Evolutionary conservation across 2,113 vertebrate species (phyloP).

Genomic region (Mobula birostris): DNA sequence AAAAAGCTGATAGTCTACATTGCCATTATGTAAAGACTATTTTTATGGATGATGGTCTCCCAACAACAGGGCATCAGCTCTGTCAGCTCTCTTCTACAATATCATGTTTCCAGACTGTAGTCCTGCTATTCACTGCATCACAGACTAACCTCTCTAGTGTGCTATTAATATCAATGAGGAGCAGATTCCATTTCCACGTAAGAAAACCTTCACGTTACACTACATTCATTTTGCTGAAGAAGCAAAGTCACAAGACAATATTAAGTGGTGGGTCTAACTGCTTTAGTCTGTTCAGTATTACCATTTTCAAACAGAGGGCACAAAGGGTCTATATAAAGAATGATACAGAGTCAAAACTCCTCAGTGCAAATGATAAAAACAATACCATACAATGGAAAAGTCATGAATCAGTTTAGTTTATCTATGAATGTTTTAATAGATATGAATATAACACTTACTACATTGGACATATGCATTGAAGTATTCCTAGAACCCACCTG

Average conservation of each 20-base stretch:
- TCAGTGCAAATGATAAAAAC: neutral
- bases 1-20: slow-evolving; percentile 44
- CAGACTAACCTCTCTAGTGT: slow-evolving; percentile 65
- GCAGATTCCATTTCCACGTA: slow-evolving; percentile 72
- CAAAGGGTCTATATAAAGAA: slow-evolving; percentile 59
- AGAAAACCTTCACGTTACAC: slow-evolving; percentile 58
- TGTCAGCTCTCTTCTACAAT: slow-evolving; percentile 56
- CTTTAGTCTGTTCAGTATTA: slow-evolving; percentile 48
- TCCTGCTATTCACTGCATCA: slow-evolving; percentile 55
- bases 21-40: slow-evolving; percentile 59
- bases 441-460: slow-evolving; percentile 20
- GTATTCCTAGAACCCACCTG: slow-evolving; percentile 55
- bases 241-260: slow-evolving; percentile 54
- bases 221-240: slow-evolving; percentile 54
- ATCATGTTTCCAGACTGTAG: slow-evolving; percentile 66
- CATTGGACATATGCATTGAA: slow-evolving; percentile 42
- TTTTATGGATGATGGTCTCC: slow-evolving; percentile 57
- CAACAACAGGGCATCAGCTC: slow-evolving; percentile 56
- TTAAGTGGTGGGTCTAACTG: slow-evolving; percentile 48
- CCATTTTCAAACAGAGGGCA: slow-evolving; percentile 56
- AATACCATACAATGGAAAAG: neutral
- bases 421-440: slow-evolving; percentile 17
- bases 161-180: slow-evolving; percentile 81
- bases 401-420: neutral
- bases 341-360: too few relatives aligned